These are phyloP conservation scores for Caenorhabditis tropicalis DNA, from an alignment of 1,140 invertebrate genomes.

Conservation along the genomic window DNA sequence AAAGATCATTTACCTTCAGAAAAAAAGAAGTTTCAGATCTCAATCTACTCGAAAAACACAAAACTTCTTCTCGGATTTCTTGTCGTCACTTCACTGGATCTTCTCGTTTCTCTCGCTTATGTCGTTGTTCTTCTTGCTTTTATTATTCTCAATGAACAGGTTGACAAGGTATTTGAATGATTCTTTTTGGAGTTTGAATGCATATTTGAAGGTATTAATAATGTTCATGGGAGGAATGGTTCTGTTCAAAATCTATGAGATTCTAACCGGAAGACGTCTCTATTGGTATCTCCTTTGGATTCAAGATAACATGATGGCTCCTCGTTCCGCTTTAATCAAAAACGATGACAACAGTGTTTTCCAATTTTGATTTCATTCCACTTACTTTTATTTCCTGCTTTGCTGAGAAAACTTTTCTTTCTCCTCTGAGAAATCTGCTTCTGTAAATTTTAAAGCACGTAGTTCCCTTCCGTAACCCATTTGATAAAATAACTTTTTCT, in stretches of 20 bases:
- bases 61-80: conserved; percentile 20
- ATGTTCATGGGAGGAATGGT: conserved; percentile 39
- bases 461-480: too few relatives aligned
- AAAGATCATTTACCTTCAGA: neutral
- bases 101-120: conserved; percentile 12
- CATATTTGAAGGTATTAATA: conserved; percentile 25
- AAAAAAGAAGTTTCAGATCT: neutral
- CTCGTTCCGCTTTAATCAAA: neutral
- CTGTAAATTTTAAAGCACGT: too few relatives aligned
- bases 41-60: conserved; percentile 26
- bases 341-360: conserved; percentile 34
- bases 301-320: conserved; percentile 31
- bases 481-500: too few relatives aligned
- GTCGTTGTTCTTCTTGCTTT: conserved; percentile 6
- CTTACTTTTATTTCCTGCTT: neutral
- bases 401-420: neutral
- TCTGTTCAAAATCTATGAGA: conserved; percentile 17
- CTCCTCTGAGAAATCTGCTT: too few relatives aligned
- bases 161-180: neutral
- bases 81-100: conserved; percentile 1
- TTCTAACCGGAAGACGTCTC: neutral
- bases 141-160: conserved; percentile 15
- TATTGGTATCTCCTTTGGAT: conserved; percentile 38
- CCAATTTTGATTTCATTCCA: neutral
- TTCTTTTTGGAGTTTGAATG: too few relatives aligned